Evolutionary conservation across 2,113 vertebrate genomes (phyloP), one percentile per base, ranked within the genome.

Genomic region (Hirundichthys speculiger): DNA sequence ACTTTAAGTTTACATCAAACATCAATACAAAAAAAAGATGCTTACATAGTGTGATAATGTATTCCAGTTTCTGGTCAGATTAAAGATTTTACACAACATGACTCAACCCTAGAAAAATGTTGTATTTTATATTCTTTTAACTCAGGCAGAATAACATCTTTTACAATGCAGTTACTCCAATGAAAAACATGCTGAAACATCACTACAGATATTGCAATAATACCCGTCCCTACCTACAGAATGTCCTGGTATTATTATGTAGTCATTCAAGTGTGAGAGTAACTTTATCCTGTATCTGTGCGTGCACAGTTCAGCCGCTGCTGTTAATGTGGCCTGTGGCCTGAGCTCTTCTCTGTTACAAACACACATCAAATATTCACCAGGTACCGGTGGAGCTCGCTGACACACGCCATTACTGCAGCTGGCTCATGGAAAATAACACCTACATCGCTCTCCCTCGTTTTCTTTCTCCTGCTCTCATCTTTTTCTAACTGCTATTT

Each of bases 291-390:
- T 22, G 55, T 13, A 6, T 58, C 34, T 52, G 18, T 16, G 59
- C 56, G 59, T 46, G 51, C 53, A 38, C 21, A 15, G 57, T 39
- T 16, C 34, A 40, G 50, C 49, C 65, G 13, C 19, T 25, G 62
- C 72, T 27, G 45, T 27, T 49, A 22, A 16, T 49, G 8, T 15
- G 58, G 20, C n/a, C n/a, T n/a, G n/a, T n/a, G n/a, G n/a, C n/a
- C n/a, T n/a, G n/a, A n/a, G n/a, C 64, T 63, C 25, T 25, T 75
- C 75, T 85, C 65, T 68, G 47, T 80, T 77, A 73, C 75, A 82
- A 69, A 70, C 48, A 30, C 69, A 49, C 83, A 88, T 92, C 30
- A 91, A 92, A 88, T 85, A 91, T 92, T 90, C 55, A 92, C 41
- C 74, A 72, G 72, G 25, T 72, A 62, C 25, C 66, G 43, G 61